Evolutionary conservation across 2,888 invertebrate species (phyloP).

Genomic region (Trichopria drosophilae): DNA sequence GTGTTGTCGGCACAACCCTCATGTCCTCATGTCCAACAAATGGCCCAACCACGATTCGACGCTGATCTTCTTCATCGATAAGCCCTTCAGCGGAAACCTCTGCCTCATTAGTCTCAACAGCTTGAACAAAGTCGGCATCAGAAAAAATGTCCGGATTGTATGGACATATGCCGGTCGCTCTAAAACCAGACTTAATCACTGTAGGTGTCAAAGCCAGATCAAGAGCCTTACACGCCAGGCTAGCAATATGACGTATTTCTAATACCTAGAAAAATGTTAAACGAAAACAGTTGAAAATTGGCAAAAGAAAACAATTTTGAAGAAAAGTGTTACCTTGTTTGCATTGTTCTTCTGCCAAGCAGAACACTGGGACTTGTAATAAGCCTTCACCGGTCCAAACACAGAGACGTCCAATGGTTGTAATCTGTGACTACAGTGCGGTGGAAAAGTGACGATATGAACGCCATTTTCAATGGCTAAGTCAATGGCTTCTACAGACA

Average conservation of each 20-base stretch:
- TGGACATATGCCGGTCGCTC: conserved; percentile 14
- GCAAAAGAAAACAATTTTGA: too few species aligned
- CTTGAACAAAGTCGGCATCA: conserved; percentile 33
- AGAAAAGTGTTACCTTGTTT: conserved; percentile 4
- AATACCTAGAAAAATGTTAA: conserved; percentile 3
- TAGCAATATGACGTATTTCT: conserved; percentile 15
- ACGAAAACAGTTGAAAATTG: background rate
- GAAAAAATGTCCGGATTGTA: conserved; percentile 29
- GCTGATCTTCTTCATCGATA: conserved; percentile 19
- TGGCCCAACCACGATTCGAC: conserved; percentile 13
- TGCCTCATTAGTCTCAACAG: conserved; percentile 14
- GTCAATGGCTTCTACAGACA: too few species aligned
- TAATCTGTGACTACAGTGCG: conserved; percentile 11
- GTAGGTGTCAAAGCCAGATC: conserved; percentile 9
- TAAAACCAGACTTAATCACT: conserved; percentile 7
- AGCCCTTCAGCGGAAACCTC: background rate
- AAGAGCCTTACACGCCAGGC: conserved; percentile 4
- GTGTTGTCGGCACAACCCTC: conserved; percentile 1
- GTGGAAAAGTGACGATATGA: background rate
- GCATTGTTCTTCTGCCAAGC: conserved; percentile 18
- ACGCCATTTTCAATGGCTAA: too few species aligned
- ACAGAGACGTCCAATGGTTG: conserved; percentile 15
- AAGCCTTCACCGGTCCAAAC: conserved; percentile 10
- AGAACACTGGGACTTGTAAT: conserved; percentile 14
- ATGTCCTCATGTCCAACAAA: conserved; percentile 2